Evolutionary conservation across 1,140 invertebrate species (phyloP).

Genomic region (Aphaenogaster rudis): DNA sequence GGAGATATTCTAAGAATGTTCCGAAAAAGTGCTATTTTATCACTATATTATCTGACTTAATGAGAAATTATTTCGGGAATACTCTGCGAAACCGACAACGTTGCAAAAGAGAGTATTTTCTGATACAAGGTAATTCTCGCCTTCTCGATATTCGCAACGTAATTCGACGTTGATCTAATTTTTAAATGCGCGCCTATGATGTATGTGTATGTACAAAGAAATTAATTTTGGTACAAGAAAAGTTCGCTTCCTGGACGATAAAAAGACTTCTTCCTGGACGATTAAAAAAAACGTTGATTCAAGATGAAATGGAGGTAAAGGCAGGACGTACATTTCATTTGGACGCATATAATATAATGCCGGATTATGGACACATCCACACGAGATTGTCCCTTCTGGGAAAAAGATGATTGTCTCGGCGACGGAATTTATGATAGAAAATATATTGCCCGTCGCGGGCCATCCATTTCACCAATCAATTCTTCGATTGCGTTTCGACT

Average conservation of each 20-base stretch:
- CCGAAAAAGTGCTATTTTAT: background rate
- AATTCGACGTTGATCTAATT: background rate
- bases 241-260: background rate
- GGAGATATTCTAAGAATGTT: slow-evolving; percentile 16
- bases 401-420: slow-evolving; percentile 47
- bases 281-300: slow-evolving; percentile 5
- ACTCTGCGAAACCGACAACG: background rate
- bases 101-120: background rate
- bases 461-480: slow-evolving; percentile 65
- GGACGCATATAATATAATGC: slow-evolving; percentile 16
- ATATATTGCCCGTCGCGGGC: slow-evolving; percentile 53
- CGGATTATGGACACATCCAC: slow-evolving; percentile 38
- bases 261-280: background rate
- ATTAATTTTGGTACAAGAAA: background rate
- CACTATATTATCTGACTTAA: background rate
- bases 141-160: background rate
- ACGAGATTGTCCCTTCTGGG: slow-evolving; percentile 11
- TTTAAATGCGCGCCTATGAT: background rate
- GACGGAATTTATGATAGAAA: slow-evolving; percentile 59
- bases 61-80: slow-evolving; percentile 5
- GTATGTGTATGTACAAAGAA: background rate
- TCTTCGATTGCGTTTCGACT: slow-evolving; percentile 63
- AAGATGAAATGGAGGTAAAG: background rate
- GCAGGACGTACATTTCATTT: background rate
- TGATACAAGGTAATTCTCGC: background rate